Percentiles rank a stretch among this genome's conserved stretches.
Evolutionary conservation across 2,888 invertebrate genomes (phyloP).

Genomic region (Leuctra nigra): DNA sequence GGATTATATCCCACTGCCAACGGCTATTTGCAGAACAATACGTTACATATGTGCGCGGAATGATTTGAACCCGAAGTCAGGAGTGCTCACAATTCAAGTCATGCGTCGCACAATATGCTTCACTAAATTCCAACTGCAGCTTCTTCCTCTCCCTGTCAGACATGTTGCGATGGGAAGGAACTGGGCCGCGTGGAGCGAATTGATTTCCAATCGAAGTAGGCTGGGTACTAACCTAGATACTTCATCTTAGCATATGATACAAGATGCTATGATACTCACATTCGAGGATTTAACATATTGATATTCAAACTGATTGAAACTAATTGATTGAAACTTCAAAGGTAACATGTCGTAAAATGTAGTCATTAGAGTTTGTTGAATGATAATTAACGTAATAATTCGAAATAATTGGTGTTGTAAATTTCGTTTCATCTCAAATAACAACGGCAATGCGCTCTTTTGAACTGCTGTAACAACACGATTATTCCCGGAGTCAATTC

Average conservation of each 20-base stretch:
- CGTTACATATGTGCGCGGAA: slow-evolving; percentile 1
- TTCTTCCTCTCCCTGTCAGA: background rate
- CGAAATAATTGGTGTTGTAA: too few species aligned
- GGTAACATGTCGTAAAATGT: too few species aligned
- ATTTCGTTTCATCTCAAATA: too few species aligned
- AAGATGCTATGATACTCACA: background rate
- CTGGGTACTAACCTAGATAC: background rate
- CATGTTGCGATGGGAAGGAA: slow-evolving; percentile 6
- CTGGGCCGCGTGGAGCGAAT: slow-evolving; percentile 3
- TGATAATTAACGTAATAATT: too few species aligned
- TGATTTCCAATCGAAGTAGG: slow-evolving; percentile 11
- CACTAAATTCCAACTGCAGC: slow-evolving; percentile 4
- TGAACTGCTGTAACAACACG: too few species aligned
- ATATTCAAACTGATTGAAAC: too few species aligned
- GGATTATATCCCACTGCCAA: background rate
- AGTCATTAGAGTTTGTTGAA: too few species aligned
- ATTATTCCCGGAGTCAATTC: too few species aligned
- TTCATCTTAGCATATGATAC: background rate
- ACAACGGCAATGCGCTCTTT: too few species aligned
- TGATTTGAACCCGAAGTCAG: background rate
- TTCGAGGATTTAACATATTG: too few species aligned
- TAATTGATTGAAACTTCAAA: too few species aligned
- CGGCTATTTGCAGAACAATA: slow-evolving; percentile 8
- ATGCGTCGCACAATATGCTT: slow-evolving; percentile 12
- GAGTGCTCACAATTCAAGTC: slow-evolving; percentile 8